Base-by-base conservation (phyloP, 2,113 vertebrate genomes). In the Hippocampus comes region DNA sequence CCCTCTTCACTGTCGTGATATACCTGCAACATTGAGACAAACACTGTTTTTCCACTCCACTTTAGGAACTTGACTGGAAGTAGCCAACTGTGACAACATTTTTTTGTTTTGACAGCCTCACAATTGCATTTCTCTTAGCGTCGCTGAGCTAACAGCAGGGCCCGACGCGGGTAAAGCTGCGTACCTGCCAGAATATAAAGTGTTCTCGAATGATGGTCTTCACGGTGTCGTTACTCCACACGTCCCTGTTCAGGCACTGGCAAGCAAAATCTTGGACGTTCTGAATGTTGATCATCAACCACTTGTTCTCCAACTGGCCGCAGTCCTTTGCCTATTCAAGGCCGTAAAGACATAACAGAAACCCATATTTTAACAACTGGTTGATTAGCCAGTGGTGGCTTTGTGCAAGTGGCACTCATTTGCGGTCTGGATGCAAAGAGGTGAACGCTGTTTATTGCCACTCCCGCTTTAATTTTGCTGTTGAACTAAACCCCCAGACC, bases 201-300 rank as follows among this genome's bases (percentile, higher is more conserved):
- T 99, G 97, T 63, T 99, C 96, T 86, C 96, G 91, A 85, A 99
- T 98, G 80, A 99, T 94, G 82, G 92, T 96, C 87, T 96, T 98
- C 81, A 99, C 97, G 34, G 96, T 95, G 61, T 99, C 95, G 1
- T 98, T 98, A 84, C 97, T 99, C 97, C 97, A 99, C 9, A 99
- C 97, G 0, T 99, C 97, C 0, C 97, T 93, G 85, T 99, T 99
- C 61, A 99, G 91, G 86, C 97, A 99, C 86, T 99, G 97, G 82
- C 97, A 99, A 56, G 97, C 95, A 66, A 99, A 99, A 81, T 99
- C 97, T 79, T 99, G 97, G 63, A 99, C 97, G 3, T 99, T 99
- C 77, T 99, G 97, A 77, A 99, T 99, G 89, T 99, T 99, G 88
- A 99, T 98, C 97, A 99, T 99, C 59, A 99, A 93, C 97, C 97